Conservation (phyloP, 2,113 vertebrate genomes). For the Hepsetus odoe region DNA sequence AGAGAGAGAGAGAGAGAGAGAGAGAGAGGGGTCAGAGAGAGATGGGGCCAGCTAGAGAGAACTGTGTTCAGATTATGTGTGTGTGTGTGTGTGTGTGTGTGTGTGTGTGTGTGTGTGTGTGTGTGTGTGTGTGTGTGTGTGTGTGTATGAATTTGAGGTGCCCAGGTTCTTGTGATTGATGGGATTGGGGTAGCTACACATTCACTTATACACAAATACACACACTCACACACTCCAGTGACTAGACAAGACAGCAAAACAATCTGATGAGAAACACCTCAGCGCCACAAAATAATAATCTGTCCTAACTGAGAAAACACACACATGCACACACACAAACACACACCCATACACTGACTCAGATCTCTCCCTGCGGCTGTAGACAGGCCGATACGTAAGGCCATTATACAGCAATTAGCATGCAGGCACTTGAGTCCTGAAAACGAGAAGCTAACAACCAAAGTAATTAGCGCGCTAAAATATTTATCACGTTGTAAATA, state of each 20-base stretch:
- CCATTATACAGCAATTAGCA: slow-evolving; percentile 52
- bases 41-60: slow-evolving; percentile 8
- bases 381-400: slow-evolving; percentile 29
- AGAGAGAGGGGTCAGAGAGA: too few species aligned
- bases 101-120: slow-evolving; percentile 23
- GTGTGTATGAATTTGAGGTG: not conserved
- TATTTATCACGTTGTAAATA: slow-evolving; percentile 52
- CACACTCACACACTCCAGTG: not conserved
- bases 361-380: slow-evolving; percentile 30
- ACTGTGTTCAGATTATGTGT: slow-evolving; percentile 22
- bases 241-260: slow-evolving; percentile 19
- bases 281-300: not conserved
- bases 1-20: slow-evolving; percentile 34
- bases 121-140: not conserved
- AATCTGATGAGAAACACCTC: slow-evolving; percentile 17
- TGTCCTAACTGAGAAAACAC: slow-evolving; percentile 1
- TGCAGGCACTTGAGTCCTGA: slow-evolving; percentile 25
- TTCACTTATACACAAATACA: slow-evolving; percentile 3
- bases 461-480: slow-evolving; percentile 47
- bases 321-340: not conserved
- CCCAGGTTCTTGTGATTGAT: too few species aligned
- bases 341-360: not conserved
- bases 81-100: slow-evolving; percentile 26
- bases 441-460: slow-evolving; percentile 42
- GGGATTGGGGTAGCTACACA: not conserved